Evolutionary conservation across 2,113 vertebrate genomes (phyloP), one percentile per base, ranked within the genome.

Genomic region (Hirundichthys speculiger): DNA sequence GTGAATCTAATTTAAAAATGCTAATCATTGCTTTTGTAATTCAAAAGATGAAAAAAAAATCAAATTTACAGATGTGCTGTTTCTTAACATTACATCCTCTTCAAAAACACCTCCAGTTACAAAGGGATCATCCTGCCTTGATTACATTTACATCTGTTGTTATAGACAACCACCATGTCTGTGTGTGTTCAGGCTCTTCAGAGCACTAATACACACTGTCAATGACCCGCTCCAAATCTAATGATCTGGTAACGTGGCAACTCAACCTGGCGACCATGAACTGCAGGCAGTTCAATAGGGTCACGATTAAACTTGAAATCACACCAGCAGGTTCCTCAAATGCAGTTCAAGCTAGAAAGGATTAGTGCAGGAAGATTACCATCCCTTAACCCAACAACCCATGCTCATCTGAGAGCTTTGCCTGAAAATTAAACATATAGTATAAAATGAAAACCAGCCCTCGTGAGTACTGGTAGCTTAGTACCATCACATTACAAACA

Each of bases 211-310:
- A 19, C 15, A 12, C 18, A 25, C 19, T 34, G 4, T 50, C 24
- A 57, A 27, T 39, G 0, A 25, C 42, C 15, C 10, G 3, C 18
- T 53, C 19, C 27, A 24, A 51, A 10, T 13, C 2, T 41, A 7
- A 34, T 4, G 20, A 22, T 67, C 47, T 49, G 43, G 46, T 42
- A 64, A 72, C 13, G 18, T 50, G 25, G 46, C 20, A 2, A 66
- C 56, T 42, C 46, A 42, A n/a, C 42, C 24, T 56, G n/a, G 54
- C 22, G 8, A 56, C 54, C 54, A 42, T 24, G 24, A 16, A 41
- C 11, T 16, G 20, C 4, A 25, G 38, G 19, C 13, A 24, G 22
- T 3, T 2, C 11, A 10, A 16, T 25, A 4, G 13, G 30, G 30
- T 7, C 5, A 27, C 42, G 11, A 30, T 45, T 59, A 6, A 45